Evolutionary conservation across 2,888 invertebrate species (phyloP).

Genomic region (Carabus problematicus): DNA sequence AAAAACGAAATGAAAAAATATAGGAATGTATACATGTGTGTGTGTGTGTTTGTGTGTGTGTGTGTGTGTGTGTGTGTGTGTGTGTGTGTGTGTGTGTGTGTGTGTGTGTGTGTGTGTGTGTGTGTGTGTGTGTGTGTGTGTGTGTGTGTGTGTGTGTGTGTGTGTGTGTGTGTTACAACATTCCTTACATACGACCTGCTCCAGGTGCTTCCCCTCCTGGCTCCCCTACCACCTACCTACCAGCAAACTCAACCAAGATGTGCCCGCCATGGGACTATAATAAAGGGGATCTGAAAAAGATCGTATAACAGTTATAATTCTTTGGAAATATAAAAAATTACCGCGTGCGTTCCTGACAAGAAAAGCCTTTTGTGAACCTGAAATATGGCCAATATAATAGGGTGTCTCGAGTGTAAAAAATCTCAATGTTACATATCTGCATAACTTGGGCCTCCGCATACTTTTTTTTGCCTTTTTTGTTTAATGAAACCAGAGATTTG

Average conservation of each 20-base stretch:
- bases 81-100: too few relatives aligned
- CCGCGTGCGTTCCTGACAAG: constrained; percentile 39
- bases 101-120: too few relatives aligned
- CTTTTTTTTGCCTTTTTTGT: constrained; percentile 17
- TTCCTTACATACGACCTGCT: background rate
- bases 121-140: too few relatives aligned
- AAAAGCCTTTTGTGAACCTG: constrained; percentile 43
- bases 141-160: too few relatives aligned
- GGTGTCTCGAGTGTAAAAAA: constrained; percentile 28
- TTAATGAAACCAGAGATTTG: constrained; percentile 33
- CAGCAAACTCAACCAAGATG: background rate
- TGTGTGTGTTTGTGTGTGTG: constrained; percentile 13
- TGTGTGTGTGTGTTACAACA: too few relatives aligned
- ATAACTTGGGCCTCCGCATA: constrained; percentile 29
- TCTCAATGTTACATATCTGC: constrained; percentile 36
- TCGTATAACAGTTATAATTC: constrained; percentile 41
- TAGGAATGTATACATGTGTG: constrained; percentile 1
- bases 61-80: too few relatives aligned
- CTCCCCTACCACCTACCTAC: too few relatives aligned
- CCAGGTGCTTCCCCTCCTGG: background rate
- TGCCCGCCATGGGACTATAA: constrained; percentile 17
- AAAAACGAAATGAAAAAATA: constrained; percentile 24
- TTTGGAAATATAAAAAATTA: constrained; percentile 42
- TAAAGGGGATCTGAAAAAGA: constrained; percentile 21
- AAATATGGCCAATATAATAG: constrained; percentile 41